These are phyloP conservation scores for Pollenia labialis DNA, from an alignment of 2,888 invertebrate genomes.

Conservation along the genomic window DNA sequence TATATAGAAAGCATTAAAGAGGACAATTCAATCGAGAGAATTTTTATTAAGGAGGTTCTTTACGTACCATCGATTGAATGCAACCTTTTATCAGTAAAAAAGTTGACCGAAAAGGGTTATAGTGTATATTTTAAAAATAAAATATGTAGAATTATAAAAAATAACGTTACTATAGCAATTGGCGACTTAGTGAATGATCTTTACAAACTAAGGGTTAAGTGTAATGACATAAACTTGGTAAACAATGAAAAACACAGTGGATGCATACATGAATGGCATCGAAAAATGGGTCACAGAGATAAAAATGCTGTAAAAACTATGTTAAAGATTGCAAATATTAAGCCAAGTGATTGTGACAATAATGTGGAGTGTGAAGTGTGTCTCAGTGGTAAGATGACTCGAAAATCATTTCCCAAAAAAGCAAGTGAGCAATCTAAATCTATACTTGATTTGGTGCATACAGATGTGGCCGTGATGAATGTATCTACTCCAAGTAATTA, in stretches of 20 bases:
- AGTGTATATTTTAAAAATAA: constrained; percentile 25
- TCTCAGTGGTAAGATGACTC: constrained; percentile 26
- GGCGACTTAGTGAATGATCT: constrained; percentile 25
- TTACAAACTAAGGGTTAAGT: constrained; percentile 24
- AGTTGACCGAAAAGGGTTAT: constrained; percentile 27
- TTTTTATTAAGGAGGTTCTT: too few species aligned
- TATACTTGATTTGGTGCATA: too few species aligned
- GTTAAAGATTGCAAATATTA: constrained; percentile 20
- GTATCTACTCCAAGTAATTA: too few species aligned
- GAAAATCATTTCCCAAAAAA: too few species aligned
- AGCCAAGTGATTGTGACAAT: background rate
- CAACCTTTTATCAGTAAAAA: too few species aligned
- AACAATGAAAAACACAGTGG: constrained; percentile 17
- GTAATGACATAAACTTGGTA: background rate
- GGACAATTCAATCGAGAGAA: too few species aligned
- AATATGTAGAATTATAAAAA: too few species aligned
- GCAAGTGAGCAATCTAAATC: too few species aligned
- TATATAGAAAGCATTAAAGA: too few species aligned
- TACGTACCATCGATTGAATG: too few species aligned
- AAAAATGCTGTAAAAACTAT: constrained; percentile 26
- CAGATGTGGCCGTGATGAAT: too few species aligned
- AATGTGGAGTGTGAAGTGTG: constrained; percentile 16
- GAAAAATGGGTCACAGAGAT: constrained; percentile 39
- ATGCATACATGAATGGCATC: constrained; percentile 26
- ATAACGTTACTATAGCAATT: too few species aligned